Conservation (phyloP, 92 coral and sea anemone species). For the Porites lobata region DNA sequence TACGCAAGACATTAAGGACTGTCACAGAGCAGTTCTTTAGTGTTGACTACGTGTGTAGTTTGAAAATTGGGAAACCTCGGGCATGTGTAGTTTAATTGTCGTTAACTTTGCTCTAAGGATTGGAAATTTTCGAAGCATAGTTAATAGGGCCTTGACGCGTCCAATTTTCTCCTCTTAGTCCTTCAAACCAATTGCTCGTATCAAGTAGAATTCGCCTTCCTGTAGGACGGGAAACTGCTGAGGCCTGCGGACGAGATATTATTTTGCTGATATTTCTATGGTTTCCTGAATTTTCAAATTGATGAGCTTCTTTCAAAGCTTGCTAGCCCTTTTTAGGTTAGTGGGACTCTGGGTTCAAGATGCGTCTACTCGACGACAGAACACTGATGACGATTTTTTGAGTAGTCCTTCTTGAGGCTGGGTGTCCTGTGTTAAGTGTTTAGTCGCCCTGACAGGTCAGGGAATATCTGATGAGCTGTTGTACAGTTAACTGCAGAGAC, state of each 20-base stretch:
- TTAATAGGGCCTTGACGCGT: background rate
- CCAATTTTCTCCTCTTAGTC: too few species aligned
- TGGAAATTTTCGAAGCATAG: too few species aligned
- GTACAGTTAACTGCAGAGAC: conserved; percentile 51
- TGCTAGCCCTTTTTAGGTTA: background rate
- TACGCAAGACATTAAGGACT: background rate
- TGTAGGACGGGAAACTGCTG: background rate
- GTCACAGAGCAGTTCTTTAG: background rate
- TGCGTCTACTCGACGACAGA: background rate
- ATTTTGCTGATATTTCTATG: background rate
- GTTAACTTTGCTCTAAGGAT: too few species aligned
- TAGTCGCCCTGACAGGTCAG: conserved; percentile 39
- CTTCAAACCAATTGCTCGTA: background rate
- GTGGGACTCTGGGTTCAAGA: background rate
- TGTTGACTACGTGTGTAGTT: background rate
- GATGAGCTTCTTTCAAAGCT: background rate
- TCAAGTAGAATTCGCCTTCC: background rate
- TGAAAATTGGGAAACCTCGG: too few species aligned
- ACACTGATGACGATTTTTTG: background rate
- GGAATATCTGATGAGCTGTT: conserved; percentile 46
- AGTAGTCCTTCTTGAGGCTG: background rate
- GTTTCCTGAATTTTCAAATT: conserved; percentile 14
- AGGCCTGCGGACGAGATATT: background rate
- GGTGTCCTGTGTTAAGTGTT: conserved; percentile 25
- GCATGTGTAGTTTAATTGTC: too few species aligned